Conservation (phyloP, 2,113 vertebrate genomes). For the Varanus komodoensis region DNA sequence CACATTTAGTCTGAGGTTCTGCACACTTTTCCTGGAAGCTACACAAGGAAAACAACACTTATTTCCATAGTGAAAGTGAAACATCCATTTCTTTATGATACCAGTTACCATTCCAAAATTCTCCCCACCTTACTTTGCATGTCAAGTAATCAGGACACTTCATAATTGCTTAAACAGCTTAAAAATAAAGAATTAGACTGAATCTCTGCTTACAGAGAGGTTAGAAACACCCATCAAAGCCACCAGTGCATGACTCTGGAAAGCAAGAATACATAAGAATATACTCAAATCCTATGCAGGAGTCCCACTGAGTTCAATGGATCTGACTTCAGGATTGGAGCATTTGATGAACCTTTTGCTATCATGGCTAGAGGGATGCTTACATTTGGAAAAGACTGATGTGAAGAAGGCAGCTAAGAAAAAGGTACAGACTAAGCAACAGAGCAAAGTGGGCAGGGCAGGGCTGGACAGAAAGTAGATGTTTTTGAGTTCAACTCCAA, state of each 20-base stretch:
- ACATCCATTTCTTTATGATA: neutral
- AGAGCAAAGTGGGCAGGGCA: neutral
- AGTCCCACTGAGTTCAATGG: neutral
- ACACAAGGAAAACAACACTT: neutral
- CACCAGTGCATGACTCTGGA: neutral
- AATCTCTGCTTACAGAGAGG: neutral
- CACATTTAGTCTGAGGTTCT: too few relatives aligned
- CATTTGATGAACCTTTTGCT: neutral
- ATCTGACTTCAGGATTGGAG: neutral
- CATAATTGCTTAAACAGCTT: neutral
- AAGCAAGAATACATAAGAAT: neutral
- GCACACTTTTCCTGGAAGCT: neutral
- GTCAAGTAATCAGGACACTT: neutral
- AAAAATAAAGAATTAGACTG: neutral
- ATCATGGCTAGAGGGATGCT: neutral
- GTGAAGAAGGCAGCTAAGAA: neutral
- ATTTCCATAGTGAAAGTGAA: neutral
- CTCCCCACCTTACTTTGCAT: neutral
- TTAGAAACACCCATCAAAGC: neutral
- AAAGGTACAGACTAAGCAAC: neutral
- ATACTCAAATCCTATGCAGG: neutral
- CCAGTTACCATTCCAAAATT: neutral
- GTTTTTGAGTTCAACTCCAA: neutral
- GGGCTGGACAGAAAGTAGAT: neutral
- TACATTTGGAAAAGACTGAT: neutral